Evolutionary conservation across 2,888 invertebrate genomes (phyloP), one percentile per base, ranked within the genome.

Genomic region (Caenorhabditis becei): DNA sequence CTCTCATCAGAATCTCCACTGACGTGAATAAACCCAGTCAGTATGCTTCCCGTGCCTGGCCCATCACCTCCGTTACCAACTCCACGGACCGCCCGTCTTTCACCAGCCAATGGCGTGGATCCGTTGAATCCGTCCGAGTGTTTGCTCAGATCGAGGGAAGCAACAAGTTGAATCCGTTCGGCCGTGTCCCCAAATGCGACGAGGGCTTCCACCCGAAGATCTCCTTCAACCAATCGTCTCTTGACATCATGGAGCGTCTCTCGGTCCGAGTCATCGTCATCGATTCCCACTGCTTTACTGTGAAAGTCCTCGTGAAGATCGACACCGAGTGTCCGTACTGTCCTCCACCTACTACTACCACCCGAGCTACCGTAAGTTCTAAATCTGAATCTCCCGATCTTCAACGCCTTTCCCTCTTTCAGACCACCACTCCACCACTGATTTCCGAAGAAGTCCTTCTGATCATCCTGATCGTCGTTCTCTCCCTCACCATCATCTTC

Each of bases 301-400:
- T 63, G 10, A 69, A 69, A 32, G 37, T 80, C n/a, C 65, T 80
- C 14, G 41, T 80, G 4, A 56, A 53, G 24, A 32, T 80, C 14
- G 80, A 80, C 20, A 66, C 53, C n/a, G 62, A 65, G 23, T 80
- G 80, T 20, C 80, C 80, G 1, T 65, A 80, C 35, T 80, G 80
- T 16, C 80, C 74, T 20, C 56, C 54, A 26, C 35, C 63, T n/a
- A 74, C 63, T 4, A 65, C 72, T 18, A 47, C 47, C 20, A 58
- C 24, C 41, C 7, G 16, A 16, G 35, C 37, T 14, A 18, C 41
- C 8, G 41, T 37, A 41, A 56, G 53, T 54, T 66, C 23, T 18
- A 23, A 4, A 41, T 23, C 61, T 61, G 0, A 7, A 20, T 32
- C 23, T 23, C 23, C 35, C 1, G n/a, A 3, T 26, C n/a, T n/a